These are phyloP conservation scores for Charaxes varanes DNA, from an alignment of 1,140 invertebrate species.

Conservation along the genomic window DNA sequence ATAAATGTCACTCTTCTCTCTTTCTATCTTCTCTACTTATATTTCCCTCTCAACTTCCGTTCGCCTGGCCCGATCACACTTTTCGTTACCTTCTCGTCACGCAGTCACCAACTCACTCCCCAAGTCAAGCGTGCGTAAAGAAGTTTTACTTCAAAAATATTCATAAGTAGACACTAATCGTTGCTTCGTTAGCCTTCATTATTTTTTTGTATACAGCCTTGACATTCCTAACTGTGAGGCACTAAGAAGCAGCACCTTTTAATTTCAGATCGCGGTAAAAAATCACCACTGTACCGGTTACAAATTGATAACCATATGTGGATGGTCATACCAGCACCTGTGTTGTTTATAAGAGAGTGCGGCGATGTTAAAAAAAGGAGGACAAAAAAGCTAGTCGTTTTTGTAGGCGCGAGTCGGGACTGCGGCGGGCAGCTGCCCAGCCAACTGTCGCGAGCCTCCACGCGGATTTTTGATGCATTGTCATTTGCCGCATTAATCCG, in stretches of 20 bases:
- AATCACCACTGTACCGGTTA: conserved; percentile 38
- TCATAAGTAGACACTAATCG: too few species aligned
- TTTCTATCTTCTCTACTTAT: too few species aligned
- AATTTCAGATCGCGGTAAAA: conserved; percentile 33
- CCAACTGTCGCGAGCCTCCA: conserved; percentile 65
- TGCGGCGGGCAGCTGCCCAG: conserved; percentile 61
- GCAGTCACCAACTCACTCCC: too few species aligned
- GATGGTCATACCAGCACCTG: conserved; percentile 65
- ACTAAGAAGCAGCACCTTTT: not conserved
- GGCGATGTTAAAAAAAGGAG: conserved; percentile 62
- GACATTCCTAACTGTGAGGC: conserved; percentile 1
- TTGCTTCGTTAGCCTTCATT: too few species aligned
- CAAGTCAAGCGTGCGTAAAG: too few species aligned
- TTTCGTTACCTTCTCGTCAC: too few species aligned
- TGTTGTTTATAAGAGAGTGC: conserved; percentile 72
- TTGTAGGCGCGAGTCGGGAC: conserved; percentile 59
- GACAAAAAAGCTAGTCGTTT: conserved; percentile 65
- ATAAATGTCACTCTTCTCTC: too few species aligned
- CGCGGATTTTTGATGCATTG: conserved; percentile 61
- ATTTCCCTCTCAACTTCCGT: too few species aligned
- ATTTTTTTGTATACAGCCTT: conserved; percentile 10
- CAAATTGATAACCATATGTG: conserved; percentile 65
- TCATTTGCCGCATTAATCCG: conserved; percentile 41
- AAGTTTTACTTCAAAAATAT: too few species aligned
- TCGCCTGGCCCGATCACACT: too few species aligned